Base-by-base conservation (phyloP, 2,113 vertebrate species). In the Aegithalos caudatus region DNA sequence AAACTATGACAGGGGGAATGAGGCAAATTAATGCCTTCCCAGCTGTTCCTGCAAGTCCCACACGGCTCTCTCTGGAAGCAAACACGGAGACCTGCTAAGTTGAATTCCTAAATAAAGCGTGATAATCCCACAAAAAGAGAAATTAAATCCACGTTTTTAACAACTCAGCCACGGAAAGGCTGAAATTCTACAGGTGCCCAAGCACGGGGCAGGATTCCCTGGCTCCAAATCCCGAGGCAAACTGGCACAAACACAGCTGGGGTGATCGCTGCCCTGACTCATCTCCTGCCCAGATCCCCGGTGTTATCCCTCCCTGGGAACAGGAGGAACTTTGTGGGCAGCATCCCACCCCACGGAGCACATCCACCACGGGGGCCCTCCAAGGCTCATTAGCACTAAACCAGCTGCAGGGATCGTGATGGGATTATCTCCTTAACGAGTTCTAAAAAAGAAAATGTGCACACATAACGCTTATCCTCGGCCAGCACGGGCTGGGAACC, bases 71-170 rank as follows among this genome's bases (percentile, higher is more conserved):
- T 25, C 48, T 2, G 40, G 51, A 19, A 61, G 38, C 45, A 40
- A 53, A 16, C 67, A 6, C 0, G 0, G 1, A 1, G 2, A 37
- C 38, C 47, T 31, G 65, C 31, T 4, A 6, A 16, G 44, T 5
- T 44, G 10, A 12, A 20, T 9, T 40, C 64, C 83, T 15, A 42
- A 44, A 53, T 11, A 35, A 83, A 77, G 8, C 1, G 0, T 1
- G 18, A 21, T 0, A 20, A 51, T 2, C 66, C 37, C 1, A 35
- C 0, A 2, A 28, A 44, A n/a, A n/a, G n/a, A 24, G 11, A 28
- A 24, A 42, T 0, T 0, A 87, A 93, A 38, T 0, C 29, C 3
- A 0, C 0, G 1, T 35, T 54, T 54, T 33, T 5, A 51, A 54
- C 72, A 13, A 1, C 11, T 17, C 56, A 16, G 37, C 57, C 60